A percentile compares a stretch with the other conserved stretches of the same genome.
Evolutionary conservation across 35 echinoderm and acorn worm genomes (phyloP).

Genomic region (Stichopus chloronotus): DNA sequence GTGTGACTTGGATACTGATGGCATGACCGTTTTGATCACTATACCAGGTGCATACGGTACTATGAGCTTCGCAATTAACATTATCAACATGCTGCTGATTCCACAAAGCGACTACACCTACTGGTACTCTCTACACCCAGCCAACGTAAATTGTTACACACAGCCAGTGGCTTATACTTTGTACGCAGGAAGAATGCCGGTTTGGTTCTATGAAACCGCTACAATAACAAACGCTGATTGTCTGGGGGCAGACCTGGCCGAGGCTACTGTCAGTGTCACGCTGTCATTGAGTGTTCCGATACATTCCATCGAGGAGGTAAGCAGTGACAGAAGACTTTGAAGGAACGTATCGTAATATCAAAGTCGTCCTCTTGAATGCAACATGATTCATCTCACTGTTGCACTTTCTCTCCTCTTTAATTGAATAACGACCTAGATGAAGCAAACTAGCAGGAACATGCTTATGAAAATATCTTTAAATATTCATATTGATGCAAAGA

Average conservation of each 20-base stretch:
- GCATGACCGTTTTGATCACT: slow-evolving; percentile 60
- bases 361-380: no score
- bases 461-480: no score
- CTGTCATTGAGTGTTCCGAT: slow-evolving; percentile 39
- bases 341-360: no score
- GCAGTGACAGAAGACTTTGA: not conserved
- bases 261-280: slow-evolving; percentile 36
- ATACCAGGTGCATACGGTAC: slow-evolving; percentile 34
- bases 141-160: slow-evolving; percentile 22
- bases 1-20: slow-evolving; percentile 62
- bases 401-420: no score
- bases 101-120: slow-evolving; percentile 78
- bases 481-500: no score
- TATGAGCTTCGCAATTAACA: slow-evolving; percentile 75
- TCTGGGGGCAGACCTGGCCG: not conserved
- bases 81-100: slow-evolving; percentile 69
- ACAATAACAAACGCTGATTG: slow-evolving; percentile 24
- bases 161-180: not conserved
- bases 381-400: no score
- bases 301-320: slow-evolving; percentile 68
- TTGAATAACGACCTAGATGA: no score
- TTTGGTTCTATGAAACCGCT: slow-evolving; percentile 83
- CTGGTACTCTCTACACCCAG: slow-evolving; percentile 57
- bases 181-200: slow-evolving; percentile 60
- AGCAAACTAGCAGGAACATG: no score